Conservation (phyloP, 2,113 vertebrate genomes). For the Mormyrus iriodes region DNA sequence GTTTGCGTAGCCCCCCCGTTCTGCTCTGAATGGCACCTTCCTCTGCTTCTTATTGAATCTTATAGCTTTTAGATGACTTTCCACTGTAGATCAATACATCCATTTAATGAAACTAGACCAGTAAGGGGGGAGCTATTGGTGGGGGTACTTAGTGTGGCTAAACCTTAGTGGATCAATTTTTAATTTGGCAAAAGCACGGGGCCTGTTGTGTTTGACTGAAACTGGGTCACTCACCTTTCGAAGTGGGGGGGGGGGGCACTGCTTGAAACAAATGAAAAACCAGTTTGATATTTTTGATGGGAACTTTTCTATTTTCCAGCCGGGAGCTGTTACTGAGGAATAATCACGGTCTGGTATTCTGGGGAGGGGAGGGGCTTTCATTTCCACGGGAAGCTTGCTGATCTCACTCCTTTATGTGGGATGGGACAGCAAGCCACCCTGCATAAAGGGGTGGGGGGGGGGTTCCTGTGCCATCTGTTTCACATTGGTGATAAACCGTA, state of each 20-base stretch:
- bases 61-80: constrained; percentile 22
- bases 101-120: constrained; percentile 16
- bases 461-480: too few relatives aligned
- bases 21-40: neutral
- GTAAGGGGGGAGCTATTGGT: constrained; percentile 1
- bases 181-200: constrained; percentile 38
- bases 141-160: constrained; percentile 26
- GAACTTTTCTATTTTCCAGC: neutral
- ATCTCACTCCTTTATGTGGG: too few relatives aligned
- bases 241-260: neutral
- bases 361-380: neutral
- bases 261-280: neutral
- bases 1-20: neutral
- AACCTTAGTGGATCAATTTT: constrained; percentile 44
- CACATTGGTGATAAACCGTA: too few relatives aligned
- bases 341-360: neutral
- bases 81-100: constrained; percentile 8
- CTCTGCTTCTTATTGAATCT: constrained; percentile 3
- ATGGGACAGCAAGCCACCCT: too few relatives aligned
- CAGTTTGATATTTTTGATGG: constrained; percentile 25
- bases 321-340: neutral
- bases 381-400: neutral
- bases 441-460: too few relatives aligned
- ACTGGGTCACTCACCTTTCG: constrained; percentile 15
- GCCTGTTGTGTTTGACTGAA: constrained; percentile 18